Conservation (phyloP, 2,888 invertebrate species). For the Lutraria lutraria region DNA sequence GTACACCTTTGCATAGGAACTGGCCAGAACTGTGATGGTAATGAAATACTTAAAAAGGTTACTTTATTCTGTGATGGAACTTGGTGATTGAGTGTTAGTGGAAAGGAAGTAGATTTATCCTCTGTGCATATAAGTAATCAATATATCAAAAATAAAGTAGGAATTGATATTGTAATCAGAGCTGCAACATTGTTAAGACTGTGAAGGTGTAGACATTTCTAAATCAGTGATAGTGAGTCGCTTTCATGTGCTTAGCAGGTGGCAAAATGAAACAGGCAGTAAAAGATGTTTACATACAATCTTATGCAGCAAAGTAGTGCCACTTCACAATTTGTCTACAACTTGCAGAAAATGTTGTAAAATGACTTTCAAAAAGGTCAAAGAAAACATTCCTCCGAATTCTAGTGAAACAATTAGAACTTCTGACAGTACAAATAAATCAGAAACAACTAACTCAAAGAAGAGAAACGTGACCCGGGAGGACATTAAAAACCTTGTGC, state of each 20-base stretch:
- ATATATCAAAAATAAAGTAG: neutral
- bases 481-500: conserved; percentile 45
- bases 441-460: too few species aligned
- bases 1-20: too few species aligned
- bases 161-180: neutral
- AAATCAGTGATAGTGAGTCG: conserved; percentile 17
- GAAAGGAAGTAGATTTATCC: neutral
- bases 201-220: conserved; percentile 33
- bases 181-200: neutral
- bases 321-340: conserved; percentile 24
- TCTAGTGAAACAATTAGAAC: neutral
- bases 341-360: conserved; percentile 48
- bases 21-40: too few species aligned
- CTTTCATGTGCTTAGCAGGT: conserved; percentile 13
- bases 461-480: too few species aligned
- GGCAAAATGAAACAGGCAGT: neutral
- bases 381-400: neutral
- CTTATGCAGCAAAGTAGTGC: conserved; percentile 42
- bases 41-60: too few species aligned
- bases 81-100: too few species aligned
- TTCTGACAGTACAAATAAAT: neutral
- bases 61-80: too few species aligned
- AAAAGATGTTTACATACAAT: conserved; percentile 25
- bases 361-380: conserved; percentile 54
- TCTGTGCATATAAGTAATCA: neutral